These are phyloP conservation scores for Rhinogobius similis DNA, from an alignment of 2,113 vertebrate genomes.

Conservation along the genomic window DNA sequence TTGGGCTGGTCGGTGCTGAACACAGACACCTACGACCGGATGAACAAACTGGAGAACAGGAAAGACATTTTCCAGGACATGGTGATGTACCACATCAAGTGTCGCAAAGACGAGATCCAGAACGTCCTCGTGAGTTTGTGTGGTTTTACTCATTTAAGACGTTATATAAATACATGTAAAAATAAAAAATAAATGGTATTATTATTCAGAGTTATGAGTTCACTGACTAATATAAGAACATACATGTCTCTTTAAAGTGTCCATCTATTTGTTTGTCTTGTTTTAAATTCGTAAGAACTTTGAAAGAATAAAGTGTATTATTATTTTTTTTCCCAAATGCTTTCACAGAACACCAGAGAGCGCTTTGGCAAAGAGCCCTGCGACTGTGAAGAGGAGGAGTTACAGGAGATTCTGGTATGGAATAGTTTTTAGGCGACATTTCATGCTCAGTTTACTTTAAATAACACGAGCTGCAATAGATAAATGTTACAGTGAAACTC, in stretches of 20 bases:
- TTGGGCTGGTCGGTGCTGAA: constrained; percentile 96
- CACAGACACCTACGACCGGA: constrained; percentile 92
- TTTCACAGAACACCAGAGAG: constrained; percentile 76
- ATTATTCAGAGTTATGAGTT: too few species aligned
- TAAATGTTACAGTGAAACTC: too few species aligned
- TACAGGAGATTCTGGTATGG: constrained; percentile 77
- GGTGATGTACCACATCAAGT: constrained; percentile 93
- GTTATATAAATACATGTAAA: too few species aligned
- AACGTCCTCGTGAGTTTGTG: constrained; percentile 84
- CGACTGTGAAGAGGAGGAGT: constrained; percentile 80
- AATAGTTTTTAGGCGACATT: too few species aligned
- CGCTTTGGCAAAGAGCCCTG: constrained; percentile 75
- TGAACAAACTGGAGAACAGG: constrained; percentile 95
- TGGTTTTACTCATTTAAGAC: not conserved
- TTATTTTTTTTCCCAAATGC: not conserved
- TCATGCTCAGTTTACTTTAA: too few species aligned
- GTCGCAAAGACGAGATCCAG: constrained; percentile 92
- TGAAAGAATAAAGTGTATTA: not conserved
- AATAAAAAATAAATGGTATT: too few species aligned
- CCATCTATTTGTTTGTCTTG: not conserved
- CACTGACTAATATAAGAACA: not conserved
- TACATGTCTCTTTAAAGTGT: not conserved
- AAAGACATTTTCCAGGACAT: constrained; percentile 97
- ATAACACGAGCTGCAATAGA: too few species aligned
- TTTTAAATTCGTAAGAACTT: not conserved